A percentile compares a stretch with the other conserved stretches of the same genome.
These are phyloP conservation scores for Oxygymnocypris stewartii DNA, from an alignment of 2,113 vertebrate species.

Conservation along the genomic window DNA sequence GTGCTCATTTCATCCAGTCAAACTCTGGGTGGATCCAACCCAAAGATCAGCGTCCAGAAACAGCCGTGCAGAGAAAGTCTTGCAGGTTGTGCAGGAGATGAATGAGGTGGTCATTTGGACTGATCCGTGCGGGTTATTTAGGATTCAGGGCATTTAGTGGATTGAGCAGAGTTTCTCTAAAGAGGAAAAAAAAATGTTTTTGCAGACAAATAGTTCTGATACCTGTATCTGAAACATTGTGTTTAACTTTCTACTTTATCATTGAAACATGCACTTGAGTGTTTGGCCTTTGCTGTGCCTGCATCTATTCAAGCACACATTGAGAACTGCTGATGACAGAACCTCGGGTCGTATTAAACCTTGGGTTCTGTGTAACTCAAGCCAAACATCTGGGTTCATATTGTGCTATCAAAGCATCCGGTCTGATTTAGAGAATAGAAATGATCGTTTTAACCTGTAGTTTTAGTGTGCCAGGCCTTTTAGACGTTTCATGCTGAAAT, in stretches of 20 bases:
- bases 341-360: background rate
- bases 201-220: background rate
- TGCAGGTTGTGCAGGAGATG: background rate
- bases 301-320: constrained; percentile 1
- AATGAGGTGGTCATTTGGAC: background rate
- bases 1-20: constrained; percentile 51
- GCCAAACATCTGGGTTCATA: constrained; percentile 5
- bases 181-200: background rate
- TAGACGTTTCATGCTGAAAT: background rate
- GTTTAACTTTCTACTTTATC: constrained; percentile 8
- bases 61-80: constrained; percentile 2
- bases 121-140: background rate
- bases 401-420: background rate
- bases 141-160: background rate
- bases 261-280: background rate
- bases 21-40: constrained; percentile 36
- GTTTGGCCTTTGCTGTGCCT: background rate
- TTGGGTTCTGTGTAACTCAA: background rate
- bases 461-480: background rate
- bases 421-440: constrained; percentile 1
- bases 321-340: constrained; percentile 13
- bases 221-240: constrained; percentile 9
- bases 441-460: background rate
- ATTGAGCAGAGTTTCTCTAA: background rate
- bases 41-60: constrained; percentile 1